Evolutionary conservation across 2,888 invertebrate genomes (phyloP), one percentile per base, ranked within the genome.

Genomic region (Epinotia nisella): DNA sequence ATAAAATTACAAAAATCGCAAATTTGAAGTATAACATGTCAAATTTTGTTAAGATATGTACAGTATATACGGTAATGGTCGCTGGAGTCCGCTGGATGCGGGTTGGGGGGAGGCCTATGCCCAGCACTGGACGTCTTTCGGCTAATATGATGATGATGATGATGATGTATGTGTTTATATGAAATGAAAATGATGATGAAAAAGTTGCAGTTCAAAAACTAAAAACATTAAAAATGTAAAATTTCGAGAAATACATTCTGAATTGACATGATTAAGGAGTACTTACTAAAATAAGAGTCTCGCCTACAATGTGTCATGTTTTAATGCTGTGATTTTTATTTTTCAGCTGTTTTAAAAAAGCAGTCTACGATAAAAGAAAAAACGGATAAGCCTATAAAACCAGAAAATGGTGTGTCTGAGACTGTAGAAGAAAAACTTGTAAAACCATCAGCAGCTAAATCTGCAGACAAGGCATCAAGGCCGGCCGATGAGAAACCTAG

Each of bases 321-420:
- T 21, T 55, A 41, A 56, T 21, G 11, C 39, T 7, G 64, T 13
- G 49, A 21, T 70, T 73, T 79, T 76, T 70, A 66, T 75, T 67
- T 91, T 88, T 66, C 89, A 94, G 94, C 94, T 59, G 87, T 85
- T 49, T 81, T 94, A 68, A 93, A 91, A 76, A 93, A 94, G 74
- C 94, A 94, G 78, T 68, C 92, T 0, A 92, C 93, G n/a, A 83
- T 93, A 74, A 90, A 85, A 80, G 92, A 92, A 19, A 92, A 76
- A 67, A 21, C 71, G 0, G 71, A 75, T 19, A 92, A 75, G 56
- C 35, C 59, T 2, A 74, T 74, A 66, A 73, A 90, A 81, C 13
- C 86, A 68, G 90, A 90, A 85, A 92, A 93, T 79, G 92, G 92
- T 53, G 83, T 86, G 2, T 78, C 88, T 17, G 87, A 87, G 69